Conservation (phyloP, 2,888 invertebrate genomes). For the Lamellibrachia satsuma region DNA sequence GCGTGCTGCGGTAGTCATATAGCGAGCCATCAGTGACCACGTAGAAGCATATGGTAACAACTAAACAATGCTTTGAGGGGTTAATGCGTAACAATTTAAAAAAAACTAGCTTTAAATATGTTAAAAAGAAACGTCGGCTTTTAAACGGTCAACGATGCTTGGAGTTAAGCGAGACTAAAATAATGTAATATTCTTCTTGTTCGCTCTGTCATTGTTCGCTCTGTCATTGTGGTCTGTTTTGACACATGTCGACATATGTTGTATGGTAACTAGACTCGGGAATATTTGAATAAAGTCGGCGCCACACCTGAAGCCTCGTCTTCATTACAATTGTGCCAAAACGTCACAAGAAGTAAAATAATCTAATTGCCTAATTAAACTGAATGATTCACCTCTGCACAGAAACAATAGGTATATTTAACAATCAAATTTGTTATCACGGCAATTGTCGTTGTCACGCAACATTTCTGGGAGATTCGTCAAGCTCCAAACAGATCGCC, state of each 20-base stretch:
- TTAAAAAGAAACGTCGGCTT: background rate
- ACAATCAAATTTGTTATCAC: background rate
- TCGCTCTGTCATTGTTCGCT: background rate
- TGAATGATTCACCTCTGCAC: background rate
- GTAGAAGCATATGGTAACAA: background rate
- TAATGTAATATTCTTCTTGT: background rate
- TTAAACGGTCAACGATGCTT: background rate
- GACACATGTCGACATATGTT: background rate
- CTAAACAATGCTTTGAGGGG: background rate
- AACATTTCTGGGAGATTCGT: background rate
- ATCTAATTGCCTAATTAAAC: background rate
- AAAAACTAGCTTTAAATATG: background rate
- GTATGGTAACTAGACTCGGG: background rate
- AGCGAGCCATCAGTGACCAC: background rate
- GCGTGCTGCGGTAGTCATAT: background rate
- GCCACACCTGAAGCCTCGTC: background rate
- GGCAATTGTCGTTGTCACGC: background rate
- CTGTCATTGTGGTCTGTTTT: background rate
- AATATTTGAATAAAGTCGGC: background rate
- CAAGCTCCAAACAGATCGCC: background rate
- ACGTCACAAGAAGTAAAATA: background rate
- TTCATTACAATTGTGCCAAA: background rate
- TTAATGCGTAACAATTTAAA: background rate
- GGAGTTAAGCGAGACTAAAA: background rate
- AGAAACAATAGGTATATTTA: background rate